Evolutionary conservation across 2,797 vertebrate species (phyloP).

Genomic region (Pristis pectinata): DNA sequence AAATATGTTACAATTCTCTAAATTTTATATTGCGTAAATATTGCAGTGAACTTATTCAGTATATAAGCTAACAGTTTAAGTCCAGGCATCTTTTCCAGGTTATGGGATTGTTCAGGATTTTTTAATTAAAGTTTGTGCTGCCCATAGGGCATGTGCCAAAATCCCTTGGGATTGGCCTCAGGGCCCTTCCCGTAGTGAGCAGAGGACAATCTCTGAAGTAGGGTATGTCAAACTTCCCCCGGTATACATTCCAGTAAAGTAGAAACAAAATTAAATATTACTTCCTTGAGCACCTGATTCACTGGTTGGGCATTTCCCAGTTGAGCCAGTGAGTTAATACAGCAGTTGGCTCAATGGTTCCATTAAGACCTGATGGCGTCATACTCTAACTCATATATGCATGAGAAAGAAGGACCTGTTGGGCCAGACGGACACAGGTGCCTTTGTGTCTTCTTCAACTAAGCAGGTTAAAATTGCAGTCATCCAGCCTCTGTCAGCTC

Average conservation of each 20-base stretch:
- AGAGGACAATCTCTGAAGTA: too few species aligned
- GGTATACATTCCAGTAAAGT: neutral
- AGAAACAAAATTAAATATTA: neutral
- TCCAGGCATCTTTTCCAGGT: neutral
- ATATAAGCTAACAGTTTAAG: neutral
- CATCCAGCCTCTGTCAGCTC: neutral
- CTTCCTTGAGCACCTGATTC: neutral
- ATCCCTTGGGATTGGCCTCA: neutral
- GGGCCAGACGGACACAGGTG: neutral
- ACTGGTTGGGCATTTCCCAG: too few species aligned
- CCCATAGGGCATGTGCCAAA: neutral
- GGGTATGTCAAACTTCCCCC: neutral
- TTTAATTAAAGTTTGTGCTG: neutral
- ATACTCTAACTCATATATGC: neutral
- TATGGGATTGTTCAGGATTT: neutral
- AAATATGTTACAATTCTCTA: neutral
- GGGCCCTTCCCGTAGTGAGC: neutral
- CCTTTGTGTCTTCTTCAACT: neutral
- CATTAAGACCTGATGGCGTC: neutral
- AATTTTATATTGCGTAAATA: neutral
- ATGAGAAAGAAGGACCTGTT: neutral
- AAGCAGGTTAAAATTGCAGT: neutral
- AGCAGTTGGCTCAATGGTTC: neutral
- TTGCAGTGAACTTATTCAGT: neutral
- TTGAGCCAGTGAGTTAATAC: neutral